Conservation (phyloP, 1,140 invertebrate species). For the Condylostylus longicornis region DNA sequence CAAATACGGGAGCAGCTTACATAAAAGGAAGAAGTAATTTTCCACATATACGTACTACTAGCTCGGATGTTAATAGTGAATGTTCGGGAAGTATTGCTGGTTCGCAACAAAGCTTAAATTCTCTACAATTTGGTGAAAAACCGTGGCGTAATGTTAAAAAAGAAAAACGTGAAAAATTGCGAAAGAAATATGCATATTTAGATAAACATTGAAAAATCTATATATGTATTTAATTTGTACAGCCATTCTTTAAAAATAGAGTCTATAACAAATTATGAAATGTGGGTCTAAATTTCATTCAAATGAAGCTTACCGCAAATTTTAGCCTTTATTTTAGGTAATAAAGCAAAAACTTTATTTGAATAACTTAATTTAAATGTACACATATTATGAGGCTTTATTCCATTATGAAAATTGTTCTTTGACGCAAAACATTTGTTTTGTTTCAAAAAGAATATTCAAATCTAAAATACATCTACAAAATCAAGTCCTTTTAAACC, state of each 20-base stretch:
- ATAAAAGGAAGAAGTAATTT: constrained; percentile 37
- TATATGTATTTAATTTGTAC: background rate
- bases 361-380: background rate
- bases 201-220: constrained; percentile 47
- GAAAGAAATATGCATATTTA: constrained; percentile 61
- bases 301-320: too few species aligned
- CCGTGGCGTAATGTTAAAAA: constrained; percentile 71
- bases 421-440: background rate
- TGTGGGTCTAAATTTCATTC: too few species aligned
- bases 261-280: too few species aligned
- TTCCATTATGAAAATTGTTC: background rate
- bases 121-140: too few species aligned
- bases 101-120: constrained; percentile 12
- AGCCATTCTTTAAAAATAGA: too few species aligned
- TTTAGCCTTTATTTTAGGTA: background rate
- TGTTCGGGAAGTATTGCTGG: constrained; percentile 20
- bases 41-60: constrained; percentile 21
- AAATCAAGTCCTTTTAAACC: too few species aligned
- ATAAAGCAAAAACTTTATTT: background rate
- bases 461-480: too few species aligned
- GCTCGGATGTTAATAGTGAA: constrained; percentile 15
- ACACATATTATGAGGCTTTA: too few species aligned
- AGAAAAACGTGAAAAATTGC: constrained; percentile 74
- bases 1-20: constrained; percentile 28
- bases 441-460: background rate